phyloP scores from a whole-genome alignment of 92 coral and sea anemone species.

The Epizoanthus ramosus region DNA sequence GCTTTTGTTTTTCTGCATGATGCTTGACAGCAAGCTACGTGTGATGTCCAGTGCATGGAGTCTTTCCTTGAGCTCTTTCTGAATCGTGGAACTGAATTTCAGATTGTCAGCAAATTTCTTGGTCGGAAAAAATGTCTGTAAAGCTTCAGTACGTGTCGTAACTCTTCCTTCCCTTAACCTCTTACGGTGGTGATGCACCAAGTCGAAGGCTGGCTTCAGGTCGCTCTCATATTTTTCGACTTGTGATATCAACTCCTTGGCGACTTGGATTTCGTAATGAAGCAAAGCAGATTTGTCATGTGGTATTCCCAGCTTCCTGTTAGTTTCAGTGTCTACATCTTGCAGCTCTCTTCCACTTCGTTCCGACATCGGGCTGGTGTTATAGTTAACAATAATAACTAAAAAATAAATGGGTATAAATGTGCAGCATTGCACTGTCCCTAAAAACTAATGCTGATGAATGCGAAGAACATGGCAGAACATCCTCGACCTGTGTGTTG shows the following conservation, averaged over 20 bases:
- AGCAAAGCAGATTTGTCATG: background rate
- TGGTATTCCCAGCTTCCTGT: background rate
- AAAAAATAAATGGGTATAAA: background rate
- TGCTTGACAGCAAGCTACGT: constrained; percentile 1
- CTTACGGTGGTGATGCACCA: constrained; percentile 54
- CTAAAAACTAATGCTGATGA: too few relatives aligned
- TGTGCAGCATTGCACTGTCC: background rate
- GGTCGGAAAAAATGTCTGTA: constrained; percentile 27
- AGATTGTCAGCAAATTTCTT: constrained; percentile 31
- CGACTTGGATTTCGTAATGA: constrained; percentile 26
- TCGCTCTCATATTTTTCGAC: constrained; percentile 47
- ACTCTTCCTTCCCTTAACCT: constrained; percentile 47
- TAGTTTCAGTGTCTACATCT: background rate
- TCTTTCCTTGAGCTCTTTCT: constrained; percentile 26
- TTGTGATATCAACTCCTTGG: constrained; percentile 31
- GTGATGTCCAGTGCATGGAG: constrained; percentile 8
- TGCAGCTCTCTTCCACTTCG: constrained; percentile 3
- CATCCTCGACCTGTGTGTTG: background rate
- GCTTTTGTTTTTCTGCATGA: background rate
- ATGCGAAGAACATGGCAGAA: background rate
- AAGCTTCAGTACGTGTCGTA: background rate
- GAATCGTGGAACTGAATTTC: constrained; percentile 16
- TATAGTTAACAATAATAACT: background rate
- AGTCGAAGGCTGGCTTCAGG: constrained; percentile 52
- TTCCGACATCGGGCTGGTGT: constrained; percentile 4